Conservation (phyloP, 2,113 vertebrate genomes). For the Telmatochromis brachygnathus region DNA sequence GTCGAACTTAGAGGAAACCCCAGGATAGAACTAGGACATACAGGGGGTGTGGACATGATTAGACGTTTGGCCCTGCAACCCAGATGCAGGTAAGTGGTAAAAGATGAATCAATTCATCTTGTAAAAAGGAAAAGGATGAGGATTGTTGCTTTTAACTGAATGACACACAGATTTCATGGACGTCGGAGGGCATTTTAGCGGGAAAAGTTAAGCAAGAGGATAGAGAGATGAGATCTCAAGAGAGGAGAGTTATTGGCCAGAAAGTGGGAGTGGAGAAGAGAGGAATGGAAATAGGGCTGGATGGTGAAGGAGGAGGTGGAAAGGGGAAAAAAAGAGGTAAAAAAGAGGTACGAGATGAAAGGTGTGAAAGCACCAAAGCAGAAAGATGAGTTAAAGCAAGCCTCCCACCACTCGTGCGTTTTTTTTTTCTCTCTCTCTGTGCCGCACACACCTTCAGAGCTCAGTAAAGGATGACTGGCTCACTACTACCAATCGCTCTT, state of each 20-base stretch:
- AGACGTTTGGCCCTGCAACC: not conserved
- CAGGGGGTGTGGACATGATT: not conserved
- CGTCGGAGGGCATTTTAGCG: not conserved
- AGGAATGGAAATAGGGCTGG: slow-evolving; percentile 1
- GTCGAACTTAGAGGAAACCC: not conserved
- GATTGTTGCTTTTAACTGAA: not conserved
- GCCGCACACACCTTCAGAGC: slow-evolving; percentile 34
- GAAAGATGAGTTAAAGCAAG: slow-evolving; percentile 33
- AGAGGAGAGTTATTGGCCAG: slow-evolving; percentile 1
- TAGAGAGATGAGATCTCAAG: not conserved
- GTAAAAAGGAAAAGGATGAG: not conserved
- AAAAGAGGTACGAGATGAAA: slow-evolving; percentile 32
- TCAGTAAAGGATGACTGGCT: slow-evolving; percentile 45
- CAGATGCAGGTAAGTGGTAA: not conserved
- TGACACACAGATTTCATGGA: slow-evolving; percentile 2
- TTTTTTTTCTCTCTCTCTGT: not conserved
- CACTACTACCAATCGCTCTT: slow-evolving; percentile 48
- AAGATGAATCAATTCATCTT: not conserved
- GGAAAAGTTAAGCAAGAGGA: not conserved
- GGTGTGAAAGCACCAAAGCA: slow-evolving; percentile 28
- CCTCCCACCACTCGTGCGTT: slow-evolving; percentile 22
- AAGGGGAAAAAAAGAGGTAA: not conserved
- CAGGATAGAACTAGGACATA: not conserved
- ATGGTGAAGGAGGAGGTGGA: not conserved
- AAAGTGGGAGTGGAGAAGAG: not conserved